These are phyloP conservation scores for Trichosurus vulpecula DNA, from an alignment of 2,797 vertebrate species.

Conservation along the genomic window DNA sequence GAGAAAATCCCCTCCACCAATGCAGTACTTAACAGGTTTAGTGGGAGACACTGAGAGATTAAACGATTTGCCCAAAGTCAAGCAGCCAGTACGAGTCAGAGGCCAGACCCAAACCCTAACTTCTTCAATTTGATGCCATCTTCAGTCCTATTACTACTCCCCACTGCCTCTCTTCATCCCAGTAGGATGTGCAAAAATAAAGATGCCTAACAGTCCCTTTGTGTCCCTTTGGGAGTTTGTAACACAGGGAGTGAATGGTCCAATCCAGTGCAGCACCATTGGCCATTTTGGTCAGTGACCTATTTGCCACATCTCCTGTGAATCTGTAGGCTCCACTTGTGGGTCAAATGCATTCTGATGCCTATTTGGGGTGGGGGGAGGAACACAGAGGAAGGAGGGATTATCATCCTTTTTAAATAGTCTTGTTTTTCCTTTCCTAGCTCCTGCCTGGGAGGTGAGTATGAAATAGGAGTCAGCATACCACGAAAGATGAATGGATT, in stretches of 20 bases:
- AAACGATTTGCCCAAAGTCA: not conserved
- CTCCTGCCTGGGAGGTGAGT: conserved; percentile 28
- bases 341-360: not conserved
- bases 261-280: not conserved
- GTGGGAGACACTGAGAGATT: not conserved
- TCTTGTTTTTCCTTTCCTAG: conserved; percentile 12
- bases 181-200: not conserved
- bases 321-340: not conserved
- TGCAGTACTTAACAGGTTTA: not conserved
- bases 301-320: not conserved
- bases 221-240: not conserved
- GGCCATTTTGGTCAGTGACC: not conserved
- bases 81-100: not conserved
- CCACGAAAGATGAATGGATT: conserved; percentile 47
- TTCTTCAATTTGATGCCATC: not conserved
- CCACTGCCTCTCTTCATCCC: not conserved
- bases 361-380: not conserved
- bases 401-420: not conserved
- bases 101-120: not conserved
- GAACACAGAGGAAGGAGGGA: not conserved
- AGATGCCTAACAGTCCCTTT: not conserved
- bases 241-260: not conserved
- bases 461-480: not conserved
- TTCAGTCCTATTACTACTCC: not conserved
- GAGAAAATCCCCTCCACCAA: not conserved